Percentiles rank a stretch among this genome's conserved stretches.
Conservation (phyloP, 2,797 vertebrate species). For the Lithobates pipiens region DNA sequence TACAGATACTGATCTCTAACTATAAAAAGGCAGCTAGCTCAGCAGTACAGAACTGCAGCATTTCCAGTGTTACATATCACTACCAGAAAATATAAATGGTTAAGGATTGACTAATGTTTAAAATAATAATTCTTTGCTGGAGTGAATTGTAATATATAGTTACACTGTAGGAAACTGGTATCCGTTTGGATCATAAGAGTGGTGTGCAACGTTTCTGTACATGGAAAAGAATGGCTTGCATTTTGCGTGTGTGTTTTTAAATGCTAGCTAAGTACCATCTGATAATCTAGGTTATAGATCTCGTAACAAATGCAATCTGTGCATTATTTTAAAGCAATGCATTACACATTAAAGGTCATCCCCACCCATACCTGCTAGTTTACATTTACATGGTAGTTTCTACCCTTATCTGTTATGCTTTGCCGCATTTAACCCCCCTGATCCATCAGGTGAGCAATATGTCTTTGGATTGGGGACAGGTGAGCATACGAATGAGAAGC, state of each 20-base stretch:
- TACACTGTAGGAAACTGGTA: not conserved
- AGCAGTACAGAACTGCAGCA: not conserved
- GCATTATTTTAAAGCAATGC: not conserved
- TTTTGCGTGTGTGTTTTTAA: not conserved
- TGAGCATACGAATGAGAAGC: not conserved
- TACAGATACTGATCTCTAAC: not conserved
- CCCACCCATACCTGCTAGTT: not conserved
- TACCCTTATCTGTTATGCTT: not conserved
- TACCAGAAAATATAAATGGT: not conserved
- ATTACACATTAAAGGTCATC: not conserved
- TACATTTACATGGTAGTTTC: not conserved
- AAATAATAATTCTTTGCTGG: not conserved
- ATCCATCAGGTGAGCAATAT: not conserved
- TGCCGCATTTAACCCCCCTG: not conserved
- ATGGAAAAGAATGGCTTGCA: not conserved
- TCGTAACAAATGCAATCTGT: not conserved
- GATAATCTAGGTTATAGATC: not conserved
- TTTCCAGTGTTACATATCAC: not conserved
- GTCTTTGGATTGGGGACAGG: not conserved
- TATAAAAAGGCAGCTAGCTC: conserved; percentile 34
- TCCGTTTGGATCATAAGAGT: not conserved
- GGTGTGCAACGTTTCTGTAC: not conserved
- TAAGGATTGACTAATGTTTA: not conserved
- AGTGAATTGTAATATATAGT: not conserved
- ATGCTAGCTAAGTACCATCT: not conserved